Percentiles rank a stretch among this genome's conserved stretches.
These are phyloP conservation scores for Eupeodes latifasciatus DNA, from an alignment of 2,888 invertebrate species.

Conservation along the genomic window DNA sequence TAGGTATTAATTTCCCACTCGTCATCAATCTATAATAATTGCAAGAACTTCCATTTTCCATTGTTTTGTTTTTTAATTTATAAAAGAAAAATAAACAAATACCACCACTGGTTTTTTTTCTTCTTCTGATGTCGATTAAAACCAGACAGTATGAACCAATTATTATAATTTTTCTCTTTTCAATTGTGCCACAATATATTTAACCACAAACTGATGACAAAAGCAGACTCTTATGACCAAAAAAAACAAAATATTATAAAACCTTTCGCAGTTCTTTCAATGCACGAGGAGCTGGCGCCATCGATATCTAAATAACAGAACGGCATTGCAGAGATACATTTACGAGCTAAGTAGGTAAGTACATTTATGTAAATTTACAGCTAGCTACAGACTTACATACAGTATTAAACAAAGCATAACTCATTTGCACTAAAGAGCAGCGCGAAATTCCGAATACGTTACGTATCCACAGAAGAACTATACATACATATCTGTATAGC, in stretches of 20 bases:
- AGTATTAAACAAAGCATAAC: slow-evolving; percentile 33
- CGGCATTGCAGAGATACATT: slow-evolving; percentile 1
- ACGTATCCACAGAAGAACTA: slow-evolving; percentile 28
- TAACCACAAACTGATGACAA: slow-evolving; percentile 40
- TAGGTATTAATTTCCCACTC: slow-evolving; percentile 35
- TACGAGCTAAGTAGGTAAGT: neutral
- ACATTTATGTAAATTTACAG: neutral
- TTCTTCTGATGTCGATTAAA: neutral
- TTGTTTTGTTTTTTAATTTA: neutral
- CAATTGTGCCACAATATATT: slow-evolving; percentile 1
- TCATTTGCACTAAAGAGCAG: slow-evolving; percentile 60
- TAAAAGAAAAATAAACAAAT: neutral
- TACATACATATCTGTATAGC: neutral
- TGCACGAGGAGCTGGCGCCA: slow-evolving; percentile 60
- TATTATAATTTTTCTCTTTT: neutral
- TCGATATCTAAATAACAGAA: slow-evolving; percentile 34
- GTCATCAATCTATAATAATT: slow-evolving; percentile 2
- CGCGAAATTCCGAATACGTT: slow-evolving; percentile 65
- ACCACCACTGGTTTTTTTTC: neutral
- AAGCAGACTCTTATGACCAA: slow-evolving; percentile 44
- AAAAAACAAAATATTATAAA: slow-evolving; percentile 55
- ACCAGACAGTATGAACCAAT: slow-evolving; percentile 22
- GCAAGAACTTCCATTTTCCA: slow-evolving; percentile 28
- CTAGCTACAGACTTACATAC: slow-evolving; percentile 10
- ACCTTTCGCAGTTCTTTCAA: slow-evolving; percentile 39